Percentiles rank a stretch among this genome's conserved stretches.
Conservation (phyloP, 2,113 vertebrate genomes). For the Plestiodon gilberti region DNA sequence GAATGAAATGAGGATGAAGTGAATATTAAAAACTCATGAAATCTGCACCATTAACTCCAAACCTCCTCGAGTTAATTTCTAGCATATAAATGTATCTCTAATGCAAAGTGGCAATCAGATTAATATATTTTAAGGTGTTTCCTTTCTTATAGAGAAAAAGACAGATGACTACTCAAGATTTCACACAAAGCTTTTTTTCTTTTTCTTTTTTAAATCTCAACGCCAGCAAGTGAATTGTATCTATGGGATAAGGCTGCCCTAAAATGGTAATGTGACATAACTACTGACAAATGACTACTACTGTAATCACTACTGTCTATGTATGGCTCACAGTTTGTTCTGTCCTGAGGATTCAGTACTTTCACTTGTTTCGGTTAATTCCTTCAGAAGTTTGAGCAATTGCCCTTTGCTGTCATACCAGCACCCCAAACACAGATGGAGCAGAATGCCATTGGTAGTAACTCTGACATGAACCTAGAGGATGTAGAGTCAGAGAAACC, state of each 20-base stretch:
- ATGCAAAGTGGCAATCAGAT: slow-evolving; percentile 8
- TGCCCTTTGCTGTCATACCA: not conserved
- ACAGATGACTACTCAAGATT: not conserved
- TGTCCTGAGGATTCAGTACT: not conserved
- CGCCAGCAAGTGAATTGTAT: not conserved
- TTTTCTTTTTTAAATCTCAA: too few relatives aligned
- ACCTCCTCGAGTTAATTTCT: slow-evolving; percentile 13
- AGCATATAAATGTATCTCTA: slow-evolving; percentile 10
- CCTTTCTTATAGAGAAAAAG: not conserved
- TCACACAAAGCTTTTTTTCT: too few relatives aligned
- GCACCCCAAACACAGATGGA: not conserved
- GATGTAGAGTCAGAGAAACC: too few relatives aligned
- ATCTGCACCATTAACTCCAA: slow-evolving; percentile 24
- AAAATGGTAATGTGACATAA: not conserved
- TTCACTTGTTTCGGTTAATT: not conserved
- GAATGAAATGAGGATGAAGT: slow-evolving; percentile 15
- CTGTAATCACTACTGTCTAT: not conserved
- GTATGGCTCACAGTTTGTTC: not conserved
- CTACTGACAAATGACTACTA: not conserved
- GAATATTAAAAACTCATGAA: slow-evolving; percentile 35
- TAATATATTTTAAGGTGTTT: not conserved
- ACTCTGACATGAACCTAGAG: not conserved
- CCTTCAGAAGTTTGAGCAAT: not conserved
- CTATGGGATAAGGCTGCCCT: not conserved
- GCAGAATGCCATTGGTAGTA: not conserved